Conservation (phyloP, 1,140 invertebrate genomes). For the Leptestheria dahalacensis region DNA sequence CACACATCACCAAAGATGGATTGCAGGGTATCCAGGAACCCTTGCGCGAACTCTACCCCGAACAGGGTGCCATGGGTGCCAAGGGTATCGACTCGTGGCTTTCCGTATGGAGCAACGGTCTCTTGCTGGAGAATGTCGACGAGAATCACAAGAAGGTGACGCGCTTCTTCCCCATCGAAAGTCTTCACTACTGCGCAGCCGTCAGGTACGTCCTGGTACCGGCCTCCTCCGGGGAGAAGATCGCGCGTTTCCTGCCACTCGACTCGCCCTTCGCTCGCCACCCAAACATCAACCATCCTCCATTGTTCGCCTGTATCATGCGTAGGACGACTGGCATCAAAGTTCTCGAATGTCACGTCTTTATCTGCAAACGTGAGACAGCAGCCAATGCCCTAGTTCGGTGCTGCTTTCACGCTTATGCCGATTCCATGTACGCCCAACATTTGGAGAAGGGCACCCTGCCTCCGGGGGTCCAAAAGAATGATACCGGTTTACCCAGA, state of each 20-base stretch:
- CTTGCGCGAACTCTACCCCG: slow-evolving; percentile 85
- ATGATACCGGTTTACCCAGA: background rate
- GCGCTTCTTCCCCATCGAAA: slow-evolving; percentile 92
- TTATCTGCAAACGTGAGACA: slow-evolving; percentile 90
- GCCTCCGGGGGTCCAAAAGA: background rate
- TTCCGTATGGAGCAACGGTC: slow-evolving; percentile 91
- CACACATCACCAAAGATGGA: slow-evolving; percentile 93
- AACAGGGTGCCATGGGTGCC: slow-evolving; percentile 65
- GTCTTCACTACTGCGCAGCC: slow-evolving; percentile 92
- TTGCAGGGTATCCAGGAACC: slow-evolving; percentile 95
- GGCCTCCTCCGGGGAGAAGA: slow-evolving; percentile 27
- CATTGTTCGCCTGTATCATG: slow-evolving; percentile 91
- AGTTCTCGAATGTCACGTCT: slow-evolving; percentile 96
- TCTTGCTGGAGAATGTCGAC: slow-evolving; percentile 90
- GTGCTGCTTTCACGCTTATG: slow-evolving; percentile 89
- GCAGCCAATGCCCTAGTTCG: slow-evolving; percentile 84
- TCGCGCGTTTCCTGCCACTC: slow-evolving; percentile 81
- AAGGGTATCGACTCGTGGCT: slow-evolving; percentile 94
- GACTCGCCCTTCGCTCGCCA: slow-evolving; percentile 88
- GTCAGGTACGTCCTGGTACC: slow-evolving; percentile 61
- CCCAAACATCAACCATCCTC: slow-evolving; percentile 73
- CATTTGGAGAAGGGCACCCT: slow-evolving; percentile 38
- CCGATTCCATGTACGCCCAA: slow-evolving; percentile 80
- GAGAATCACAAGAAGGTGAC: slow-evolving; percentile 88
- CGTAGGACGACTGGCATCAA: slow-evolving; percentile 93